Base-by-base conservation (phyloP, 2,113 vertebrate genomes). In the Recurvirostra avosetta region DNA sequence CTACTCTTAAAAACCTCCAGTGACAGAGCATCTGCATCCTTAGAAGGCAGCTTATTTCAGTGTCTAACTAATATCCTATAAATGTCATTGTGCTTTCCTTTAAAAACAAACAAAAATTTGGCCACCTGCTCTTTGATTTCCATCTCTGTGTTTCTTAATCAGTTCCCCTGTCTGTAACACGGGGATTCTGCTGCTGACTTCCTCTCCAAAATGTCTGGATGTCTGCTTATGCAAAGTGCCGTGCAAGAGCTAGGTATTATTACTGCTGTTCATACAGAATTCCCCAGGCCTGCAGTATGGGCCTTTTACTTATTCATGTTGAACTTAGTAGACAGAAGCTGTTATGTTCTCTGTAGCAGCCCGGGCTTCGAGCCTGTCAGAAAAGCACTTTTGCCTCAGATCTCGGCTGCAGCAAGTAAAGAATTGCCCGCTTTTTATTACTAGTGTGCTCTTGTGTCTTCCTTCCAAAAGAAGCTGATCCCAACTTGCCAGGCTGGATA, bases 231-330 rank as follows among this genome's bases (percentile, higher is more conserved):
- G 50, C 79, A n/a, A 15, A 55, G 50, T 23, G 8, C 79, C 0
- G 0, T 72, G 59, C 0, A 0, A 43, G 72, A 74, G 59, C 59
- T 68, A 1, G 7, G 4, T 58, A 3, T 62, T 52, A 22, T 16
- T 85, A 13, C 45, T 85, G 81, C 65, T 86, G 12, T 50, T 89
- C 29, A 2, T 26, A 11, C 55, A 59, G 22, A 78, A 73, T 77
- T 84, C 59, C 65, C 53, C 55, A 74, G 84, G 59, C 50, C 55
- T 93, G 59, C 65, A 43, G 72, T 62, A 59, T 7, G 13, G 55
- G 29, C 22, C 41, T 87, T 68, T 81, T 53, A 52, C 18, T 90
- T 82, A 67, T 10, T 86, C 58, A 30, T 66, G 50, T 76, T 82
- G 19, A 66, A 47, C 59, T 86, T 32, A 32, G 40, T 9, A 50